Base-by-base conservation (phyloP, 2,888 invertebrate genomes). In the Allophyes oxyacanthae region DNA sequence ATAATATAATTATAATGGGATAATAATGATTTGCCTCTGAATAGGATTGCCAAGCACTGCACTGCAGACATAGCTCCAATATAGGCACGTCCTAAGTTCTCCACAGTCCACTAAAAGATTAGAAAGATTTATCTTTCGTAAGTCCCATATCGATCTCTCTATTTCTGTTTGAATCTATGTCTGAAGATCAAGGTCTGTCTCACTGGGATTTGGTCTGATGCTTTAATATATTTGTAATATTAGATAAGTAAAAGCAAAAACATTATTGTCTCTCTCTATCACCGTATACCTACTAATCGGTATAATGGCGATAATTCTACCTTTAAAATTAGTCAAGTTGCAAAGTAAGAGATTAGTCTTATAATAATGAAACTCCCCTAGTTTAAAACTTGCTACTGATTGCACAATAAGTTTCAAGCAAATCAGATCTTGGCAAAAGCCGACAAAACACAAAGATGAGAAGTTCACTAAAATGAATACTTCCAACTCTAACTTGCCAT, bases 381-480 rank as follows among this genome's bases (percentile, higher is more conserved):
- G n/a, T n/a, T n/a, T n/a, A n/a, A n/a, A 20, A 3, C 32, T 15
- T 15, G 1, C 9, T n/a, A 20, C 6, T n/a, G 37, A 20, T 20
- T 20, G 20, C 20, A 20, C 20, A 20, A 20, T 14, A 42, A 30
- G 13, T 37, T 28, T 2, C n/a, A n/a, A 36, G 26, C 20, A 38
- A 43, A 3, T 20, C 65, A 40, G 25, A 15, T 60, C 36, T 49
- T 14, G 14, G 10, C n/a, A 68, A 62, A 43, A 14, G 14, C 28
- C 13, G 28, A n/a, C 9, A 9, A 48, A 38, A 36, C 6, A 0
- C 6, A 49, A 20, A 15, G 25, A 28, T 45, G 8, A 50, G n/a
- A 20, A 53, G 36, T 48, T 49, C 20, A 55, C 6, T 36, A 1
- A 42, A 36, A 50, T 46, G 0, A 33, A 57, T 32, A 30, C 14